Percentiles rank a stretch among this genome's conserved stretches.
These are phyloP conservation scores for Ateles fusciceps DNA, from an alignment of 2,797 vertebrate genomes.

Conservation along the genomic window DNA sequence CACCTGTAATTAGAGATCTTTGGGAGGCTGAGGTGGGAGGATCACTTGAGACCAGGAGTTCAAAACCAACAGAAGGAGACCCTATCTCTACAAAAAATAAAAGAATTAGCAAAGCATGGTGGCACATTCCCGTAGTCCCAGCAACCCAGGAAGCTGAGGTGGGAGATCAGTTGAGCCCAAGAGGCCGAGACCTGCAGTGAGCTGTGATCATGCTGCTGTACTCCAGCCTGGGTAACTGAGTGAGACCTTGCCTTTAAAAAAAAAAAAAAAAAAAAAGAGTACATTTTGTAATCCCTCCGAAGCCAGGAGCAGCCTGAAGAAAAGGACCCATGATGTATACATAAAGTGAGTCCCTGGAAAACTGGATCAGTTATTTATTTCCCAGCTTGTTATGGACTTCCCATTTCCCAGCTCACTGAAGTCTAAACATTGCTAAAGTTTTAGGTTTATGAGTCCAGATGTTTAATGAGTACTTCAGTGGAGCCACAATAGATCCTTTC, in stretches of 20 bases:
- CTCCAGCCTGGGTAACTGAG: background rate
- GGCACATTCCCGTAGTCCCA: no score
- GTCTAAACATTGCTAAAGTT: constrained; percentile 52
- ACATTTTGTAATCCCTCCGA: background rate
- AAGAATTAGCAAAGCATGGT: no score
- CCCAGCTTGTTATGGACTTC: constrained; percentile 47
- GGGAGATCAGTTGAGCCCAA: background rate
- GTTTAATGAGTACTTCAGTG: constrained; percentile 57
- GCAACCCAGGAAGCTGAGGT: no score
- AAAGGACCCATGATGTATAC: background rate
- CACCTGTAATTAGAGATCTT: background rate
- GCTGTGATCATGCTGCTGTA: background rate
- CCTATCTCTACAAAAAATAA: no score
- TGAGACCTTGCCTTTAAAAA: background rate
- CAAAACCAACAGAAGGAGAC: no score
- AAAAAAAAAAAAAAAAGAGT: background rate
- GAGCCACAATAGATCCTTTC: constrained; percentile 60
- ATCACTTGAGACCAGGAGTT: no score
- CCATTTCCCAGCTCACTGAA: constrained; percentile 51
- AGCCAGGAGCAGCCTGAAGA: background rate
- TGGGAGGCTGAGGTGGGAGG: background rate
- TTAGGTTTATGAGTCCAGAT: constrained; percentile 64
- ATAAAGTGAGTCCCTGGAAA: constrained; percentile 27
- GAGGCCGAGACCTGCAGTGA: background rate
- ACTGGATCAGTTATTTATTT: constrained; percentile 24